A percentile compares a stretch with the other conserved stretches of the same genome.
phyloP scores from a whole-genome alignment of 2,797 vertebrate species.

The Gallinago nigripennis region DNA sequence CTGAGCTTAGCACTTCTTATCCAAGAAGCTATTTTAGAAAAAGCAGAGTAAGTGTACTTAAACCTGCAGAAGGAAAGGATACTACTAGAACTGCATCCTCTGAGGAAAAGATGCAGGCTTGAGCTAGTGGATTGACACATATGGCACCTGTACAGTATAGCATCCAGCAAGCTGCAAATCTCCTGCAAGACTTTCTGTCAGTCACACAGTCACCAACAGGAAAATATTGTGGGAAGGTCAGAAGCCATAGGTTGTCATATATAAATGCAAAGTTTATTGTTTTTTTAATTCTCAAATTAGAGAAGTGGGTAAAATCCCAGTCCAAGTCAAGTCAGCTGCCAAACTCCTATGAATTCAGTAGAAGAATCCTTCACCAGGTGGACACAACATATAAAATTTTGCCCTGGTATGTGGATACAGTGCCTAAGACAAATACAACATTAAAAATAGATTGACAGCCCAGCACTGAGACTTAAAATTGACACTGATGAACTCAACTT shows the following conservation, averaged over 20 bases:
- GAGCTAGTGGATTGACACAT: not conserved
- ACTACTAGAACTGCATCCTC: not conserved
- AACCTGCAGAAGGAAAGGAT: not conserved
- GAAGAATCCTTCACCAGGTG: not conserved
- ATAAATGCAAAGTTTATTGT: not conserved
- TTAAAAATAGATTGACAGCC: not conserved
- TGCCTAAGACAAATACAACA: not conserved
- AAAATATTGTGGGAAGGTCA: not conserved
- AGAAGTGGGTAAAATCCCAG: not conserved
- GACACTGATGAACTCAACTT: not conserved
- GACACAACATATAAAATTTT: not conserved
- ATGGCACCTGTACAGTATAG: not conserved
- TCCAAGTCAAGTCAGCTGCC: not conserved
- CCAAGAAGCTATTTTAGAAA: constrained; percentile 25
- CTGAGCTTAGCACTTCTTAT: constrained; percentile 20
- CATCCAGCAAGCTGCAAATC: not conserved
- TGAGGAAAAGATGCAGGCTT: not conserved
- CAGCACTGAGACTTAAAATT: not conserved
- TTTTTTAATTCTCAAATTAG: not conserved
- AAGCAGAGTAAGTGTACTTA: not conserved
- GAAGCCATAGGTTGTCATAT: not conserved
- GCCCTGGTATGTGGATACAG: not conserved
- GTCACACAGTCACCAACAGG: not conserved
- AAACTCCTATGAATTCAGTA: not conserved
- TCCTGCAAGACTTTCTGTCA: not conserved